phyloP scores from a whole-genome alignment of 2,113 vertebrate species.

The Xerus inauris region DNA sequence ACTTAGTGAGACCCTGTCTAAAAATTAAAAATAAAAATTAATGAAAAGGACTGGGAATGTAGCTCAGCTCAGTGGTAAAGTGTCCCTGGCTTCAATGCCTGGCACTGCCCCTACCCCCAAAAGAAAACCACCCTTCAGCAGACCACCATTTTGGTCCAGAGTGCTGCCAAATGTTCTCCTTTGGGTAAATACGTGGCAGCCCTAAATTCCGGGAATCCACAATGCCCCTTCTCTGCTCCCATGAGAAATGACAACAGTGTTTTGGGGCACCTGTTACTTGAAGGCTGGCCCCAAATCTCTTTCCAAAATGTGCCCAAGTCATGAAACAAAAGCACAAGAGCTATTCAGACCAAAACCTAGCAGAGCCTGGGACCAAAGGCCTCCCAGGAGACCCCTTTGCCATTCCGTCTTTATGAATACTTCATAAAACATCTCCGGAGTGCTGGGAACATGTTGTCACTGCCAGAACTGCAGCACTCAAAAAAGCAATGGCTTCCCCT shows the following conservation, averaged over 20 bases:
- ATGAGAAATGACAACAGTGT: background rate
- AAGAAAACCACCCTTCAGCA: background rate
- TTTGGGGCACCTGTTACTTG: background rate
- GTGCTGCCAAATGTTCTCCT: too few relatives aligned
- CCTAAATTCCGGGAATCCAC: background rate
- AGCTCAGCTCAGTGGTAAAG: too few relatives aligned
- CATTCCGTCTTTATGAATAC: background rate
- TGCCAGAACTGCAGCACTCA: too few relatives aligned
- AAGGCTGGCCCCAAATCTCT: background rate
- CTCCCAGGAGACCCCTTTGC: background rate
- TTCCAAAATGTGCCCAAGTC: rapidly evolving
- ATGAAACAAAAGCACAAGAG: rapidly evolving
- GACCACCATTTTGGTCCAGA: too few relatives aligned
- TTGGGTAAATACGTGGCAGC: background rate
- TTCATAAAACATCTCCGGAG: background rate
- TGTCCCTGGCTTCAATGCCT: too few relatives aligned
- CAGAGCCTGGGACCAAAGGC: too few relatives aligned
- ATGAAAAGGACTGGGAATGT: too few relatives aligned
- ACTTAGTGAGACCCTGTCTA: too few relatives aligned
- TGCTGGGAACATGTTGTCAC: background rate
- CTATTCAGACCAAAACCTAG: background rate
- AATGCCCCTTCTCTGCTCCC: background rate
- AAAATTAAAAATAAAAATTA: too few relatives aligned
- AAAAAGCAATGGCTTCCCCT: background rate
- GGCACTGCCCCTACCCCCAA: too few relatives aligned